Conservation (phyloP, 2,888 invertebrate species). For the Panorpa germanica region DNA sequence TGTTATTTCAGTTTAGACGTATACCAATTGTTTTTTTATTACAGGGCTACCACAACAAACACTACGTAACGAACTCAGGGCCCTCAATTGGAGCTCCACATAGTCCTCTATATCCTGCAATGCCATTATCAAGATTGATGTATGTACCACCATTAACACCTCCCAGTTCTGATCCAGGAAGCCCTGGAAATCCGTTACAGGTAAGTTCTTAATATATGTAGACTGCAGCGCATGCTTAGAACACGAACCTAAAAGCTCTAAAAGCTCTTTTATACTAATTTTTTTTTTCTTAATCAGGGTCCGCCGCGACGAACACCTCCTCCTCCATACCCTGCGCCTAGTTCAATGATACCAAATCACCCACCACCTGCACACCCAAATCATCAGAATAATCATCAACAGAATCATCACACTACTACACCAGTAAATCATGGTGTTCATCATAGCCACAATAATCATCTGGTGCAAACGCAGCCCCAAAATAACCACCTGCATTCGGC, state of each 20-base stretch:
- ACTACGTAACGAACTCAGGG: too few relatives aligned
- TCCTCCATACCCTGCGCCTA: slow-evolving; percentile 48
- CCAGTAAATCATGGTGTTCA: slow-evolving; percentile 11
- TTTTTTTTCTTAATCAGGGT: slow-evolving; percentile 21
- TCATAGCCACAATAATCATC: slow-evolving; percentile 14
- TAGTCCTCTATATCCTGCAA: slow-evolving; percentile 15
- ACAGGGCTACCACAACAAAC: slow-evolving; percentile 12
- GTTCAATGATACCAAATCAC: slow-evolving; percentile 19
- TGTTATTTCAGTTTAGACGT: slow-evolving; percentile 19
- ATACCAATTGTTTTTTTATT: slow-evolving; percentile 12
- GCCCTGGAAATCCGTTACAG: slow-evolving; percentile 51
- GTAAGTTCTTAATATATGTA: slow-evolving; percentile 18
- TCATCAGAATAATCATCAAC: slow-evolving; percentile 1
- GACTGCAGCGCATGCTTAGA: background rate
- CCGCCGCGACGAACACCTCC: slow-evolving; percentile 54
- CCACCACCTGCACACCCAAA: slow-evolving; percentile 14
- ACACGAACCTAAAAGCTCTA: background rate
- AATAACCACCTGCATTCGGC: slow-evolving; percentile 16
- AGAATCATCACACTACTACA: background rate
- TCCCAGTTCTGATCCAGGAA: slow-evolving; percentile 75
- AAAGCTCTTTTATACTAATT: background rate
- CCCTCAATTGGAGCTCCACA: too few relatives aligned
- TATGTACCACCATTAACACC: slow-evolving; percentile 76
- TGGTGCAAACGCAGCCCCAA: slow-evolving; percentile 18
- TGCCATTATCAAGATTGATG: slow-evolving; percentile 40